Evolutionary conservation across 2,797 vertebrate genomes (phyloP).

Genomic region (Pseudomugil tenellus): DNA sequence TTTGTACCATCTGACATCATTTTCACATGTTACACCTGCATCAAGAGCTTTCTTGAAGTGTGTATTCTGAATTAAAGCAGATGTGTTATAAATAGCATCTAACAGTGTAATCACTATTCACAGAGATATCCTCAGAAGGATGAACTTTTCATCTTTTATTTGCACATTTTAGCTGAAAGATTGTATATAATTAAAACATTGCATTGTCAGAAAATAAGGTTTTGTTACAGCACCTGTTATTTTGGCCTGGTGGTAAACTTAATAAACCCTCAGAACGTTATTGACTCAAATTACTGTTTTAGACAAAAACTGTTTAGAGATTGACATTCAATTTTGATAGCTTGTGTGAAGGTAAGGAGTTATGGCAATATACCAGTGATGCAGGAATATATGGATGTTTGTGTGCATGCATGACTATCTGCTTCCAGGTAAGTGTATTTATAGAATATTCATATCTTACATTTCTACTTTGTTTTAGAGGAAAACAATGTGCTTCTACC

Average conservation of each 20-base stretch:
- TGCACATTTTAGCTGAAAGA: background rate
- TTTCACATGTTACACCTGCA: conserved; percentile 1
- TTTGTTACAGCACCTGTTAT: background rate
- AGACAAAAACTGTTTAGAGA: background rate
- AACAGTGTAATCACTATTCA: background rate
- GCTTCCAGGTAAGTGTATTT: background rate
- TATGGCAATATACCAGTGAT: background rate
- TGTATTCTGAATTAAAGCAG: background rate
- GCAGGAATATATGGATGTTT: too few species aligned
- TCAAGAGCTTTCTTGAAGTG: conserved; percentile 13
- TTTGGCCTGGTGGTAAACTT: background rate
- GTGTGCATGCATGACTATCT: background rate
- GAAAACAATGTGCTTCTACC: background rate
- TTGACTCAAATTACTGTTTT: background rate
- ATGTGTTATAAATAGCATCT: background rate
- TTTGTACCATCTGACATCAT: conserved; percentile 20
- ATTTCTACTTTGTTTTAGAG: background rate
- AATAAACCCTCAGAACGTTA: background rate
- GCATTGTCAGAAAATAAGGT: background rate
- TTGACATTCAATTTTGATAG: background rate
- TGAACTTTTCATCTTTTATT: background rate
- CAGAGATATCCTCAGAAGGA: background rate
- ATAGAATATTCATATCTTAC: background rate
- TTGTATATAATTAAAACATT: background rate
- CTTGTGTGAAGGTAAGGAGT: background rate